Conservation (phyloP, 2,113 vertebrate species). For the Leptosomus discolor region DNA sequence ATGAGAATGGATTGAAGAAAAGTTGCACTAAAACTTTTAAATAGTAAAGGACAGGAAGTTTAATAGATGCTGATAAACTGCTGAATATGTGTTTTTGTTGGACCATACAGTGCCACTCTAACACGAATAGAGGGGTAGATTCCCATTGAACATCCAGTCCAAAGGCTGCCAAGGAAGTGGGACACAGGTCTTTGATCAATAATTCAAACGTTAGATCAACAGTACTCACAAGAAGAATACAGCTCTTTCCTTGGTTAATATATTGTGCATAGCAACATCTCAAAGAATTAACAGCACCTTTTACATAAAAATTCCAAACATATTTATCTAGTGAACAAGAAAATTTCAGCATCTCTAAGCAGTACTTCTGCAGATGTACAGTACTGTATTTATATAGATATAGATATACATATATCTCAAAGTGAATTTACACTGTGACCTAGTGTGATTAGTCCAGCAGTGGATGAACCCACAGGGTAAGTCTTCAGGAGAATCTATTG, state of each 20-base stretch:
- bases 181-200: neutral
- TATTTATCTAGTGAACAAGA: slow-evolving; percentile 63
- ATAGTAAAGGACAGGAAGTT: neutral
- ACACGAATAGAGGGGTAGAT: neutral
- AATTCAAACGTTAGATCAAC: neutral
- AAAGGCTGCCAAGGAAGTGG: neutral
- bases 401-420: slow-evolving; percentile 68
- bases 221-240: neutral
- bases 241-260: neutral
- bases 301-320: slow-evolving; percentile 48
- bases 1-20: neutral
- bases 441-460: slow-evolving; percentile 58
- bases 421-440: slow-evolving; percentile 72
- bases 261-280: slow-evolving; percentile 7
- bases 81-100: neutral
- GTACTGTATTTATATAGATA: slow-evolving; percentile 66
- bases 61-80: neutral
- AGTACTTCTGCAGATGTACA: slow-evolving; percentile 66
- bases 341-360: slow-evolving; percentile 68
- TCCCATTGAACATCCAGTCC: neutral
- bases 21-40: neutral
- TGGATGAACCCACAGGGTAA: slow-evolving; percentile 30
- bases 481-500: slow-evolving; percentile 33
- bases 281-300: slow-evolving; percentile 45
- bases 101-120: neutral